Evolutionary conservation across 2,113 vertebrate genomes (phyloP).

Genomic region (Pardalotus punctatus): DNA sequence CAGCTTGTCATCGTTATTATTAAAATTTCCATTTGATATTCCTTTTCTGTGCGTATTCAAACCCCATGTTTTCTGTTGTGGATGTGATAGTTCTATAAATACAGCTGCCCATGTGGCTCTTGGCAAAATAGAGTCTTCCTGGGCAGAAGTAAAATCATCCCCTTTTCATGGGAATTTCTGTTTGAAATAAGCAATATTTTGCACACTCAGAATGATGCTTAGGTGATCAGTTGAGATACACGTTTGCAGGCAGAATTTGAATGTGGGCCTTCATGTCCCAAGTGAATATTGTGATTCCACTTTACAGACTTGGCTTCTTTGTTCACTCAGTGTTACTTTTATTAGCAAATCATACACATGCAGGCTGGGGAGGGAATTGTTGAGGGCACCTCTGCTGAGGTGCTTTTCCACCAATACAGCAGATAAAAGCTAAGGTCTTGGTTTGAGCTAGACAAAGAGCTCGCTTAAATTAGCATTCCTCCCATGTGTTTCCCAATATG

Average conservation of each 20-base stretch:
- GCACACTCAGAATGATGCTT: background rate
- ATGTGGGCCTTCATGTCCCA: accelerated
- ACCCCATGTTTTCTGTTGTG: background rate
- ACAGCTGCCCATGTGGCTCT: background rate
- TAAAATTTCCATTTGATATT: background rate
- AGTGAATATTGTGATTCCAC: background rate
- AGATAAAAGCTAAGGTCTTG: background rate
- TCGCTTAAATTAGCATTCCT: background rate
- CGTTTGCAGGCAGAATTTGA: background rate
- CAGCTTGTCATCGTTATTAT: background rate
- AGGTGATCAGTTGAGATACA: background rate
- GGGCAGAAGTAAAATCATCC: background rate
- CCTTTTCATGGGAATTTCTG: background rate
- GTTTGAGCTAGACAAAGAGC: background rate
- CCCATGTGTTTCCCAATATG: background rate
- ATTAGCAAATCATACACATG: background rate
- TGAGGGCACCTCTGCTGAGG: background rate
- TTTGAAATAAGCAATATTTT: background rate
- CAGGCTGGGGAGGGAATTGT: background rate
- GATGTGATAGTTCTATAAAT: background rate
- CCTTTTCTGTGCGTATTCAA: background rate
- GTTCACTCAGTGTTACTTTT: background rate
- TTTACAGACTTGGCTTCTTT: background rate
- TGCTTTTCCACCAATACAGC: background rate
- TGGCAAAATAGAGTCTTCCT: background rate